Evolutionary conservation across 2,888 invertebrate species (phyloP).

Genomic region (Hirudinaria manillensis): DNA sequence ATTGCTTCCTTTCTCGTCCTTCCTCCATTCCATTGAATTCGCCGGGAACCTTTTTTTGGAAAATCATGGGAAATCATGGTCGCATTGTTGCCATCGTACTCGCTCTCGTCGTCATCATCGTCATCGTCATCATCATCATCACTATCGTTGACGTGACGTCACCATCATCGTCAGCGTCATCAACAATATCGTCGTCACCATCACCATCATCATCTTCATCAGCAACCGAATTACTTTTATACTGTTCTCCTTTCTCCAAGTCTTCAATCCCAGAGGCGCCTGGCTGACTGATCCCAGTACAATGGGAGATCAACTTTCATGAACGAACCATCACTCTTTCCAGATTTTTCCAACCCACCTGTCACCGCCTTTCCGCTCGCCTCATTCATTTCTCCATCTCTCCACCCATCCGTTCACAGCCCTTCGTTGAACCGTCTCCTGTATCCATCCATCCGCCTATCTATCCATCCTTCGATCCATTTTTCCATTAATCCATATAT

Average conservation of each 20-base stretch:
- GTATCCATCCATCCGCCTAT: background rate
- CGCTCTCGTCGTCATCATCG: constrained; percentile 17
- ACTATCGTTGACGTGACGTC: constrained; percentile 17
- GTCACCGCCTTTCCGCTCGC: no score
- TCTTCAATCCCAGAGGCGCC: no score
- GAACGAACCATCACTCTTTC: no score
- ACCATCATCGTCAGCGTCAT: constrained; percentile 12
- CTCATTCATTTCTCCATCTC: constrained; percentile 8
- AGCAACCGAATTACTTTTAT: constrained; percentile 2
- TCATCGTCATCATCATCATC: constrained; percentile 29
- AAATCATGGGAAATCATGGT: background rate
- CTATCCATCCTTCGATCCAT: background rate
- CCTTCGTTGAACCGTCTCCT: background rate
- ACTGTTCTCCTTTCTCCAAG: no score
- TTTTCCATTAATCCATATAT: background rate
- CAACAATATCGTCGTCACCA: background rate
- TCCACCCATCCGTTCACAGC: background rate
- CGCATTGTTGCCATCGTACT: background rate
- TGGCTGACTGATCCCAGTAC: no score
- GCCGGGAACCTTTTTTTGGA: no score
- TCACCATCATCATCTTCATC: constrained; percentile 5
- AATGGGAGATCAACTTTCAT: no score
- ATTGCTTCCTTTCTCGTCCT: no score
- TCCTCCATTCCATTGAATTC: no score
- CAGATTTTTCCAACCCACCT: no score